Percentiles rank a stretch among this genome's conserved stretches.
Conservation (phyloP, 2,888 invertebrate species). For the Drosophila yooni region DNA sequence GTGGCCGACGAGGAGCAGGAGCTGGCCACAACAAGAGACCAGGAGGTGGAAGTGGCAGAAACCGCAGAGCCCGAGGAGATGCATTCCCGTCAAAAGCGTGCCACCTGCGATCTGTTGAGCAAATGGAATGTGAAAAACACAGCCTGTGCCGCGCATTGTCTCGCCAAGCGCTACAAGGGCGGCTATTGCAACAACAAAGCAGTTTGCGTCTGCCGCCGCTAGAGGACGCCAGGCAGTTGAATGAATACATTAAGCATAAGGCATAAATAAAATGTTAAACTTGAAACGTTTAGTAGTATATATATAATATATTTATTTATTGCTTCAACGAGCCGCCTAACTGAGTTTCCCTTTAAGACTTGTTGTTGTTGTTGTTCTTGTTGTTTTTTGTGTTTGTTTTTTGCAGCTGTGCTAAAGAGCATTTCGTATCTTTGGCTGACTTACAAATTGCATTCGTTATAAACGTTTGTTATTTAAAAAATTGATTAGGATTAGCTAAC, state of each 20-base stretch:
- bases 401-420: conserved; percentile 35
- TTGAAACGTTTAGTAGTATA: conserved; percentile 21
- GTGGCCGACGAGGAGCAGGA: conserved; percentile 12
- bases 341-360: conserved; percentile 39
- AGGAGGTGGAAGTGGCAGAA: not conserved
- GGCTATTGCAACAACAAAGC: conserved; percentile 83
- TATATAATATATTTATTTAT: conserved; percentile 51
- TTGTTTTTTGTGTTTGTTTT: conserved; percentile 6
- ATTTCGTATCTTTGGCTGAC: conserved; percentile 52
- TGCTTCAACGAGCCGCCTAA: conserved; percentile 58
- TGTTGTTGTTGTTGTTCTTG: not conserved
- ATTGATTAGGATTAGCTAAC: conserved; percentile 57
- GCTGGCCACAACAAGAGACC: no score
- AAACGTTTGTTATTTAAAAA: conserved; percentile 40
- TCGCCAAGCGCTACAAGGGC: conserved; percentile 78
- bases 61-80: not conserved
- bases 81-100: conserved; percentile 82
- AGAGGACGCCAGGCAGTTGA: conserved; percentile 5
- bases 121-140: conserved; percentile 74
- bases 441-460: conserved; percentile 43
- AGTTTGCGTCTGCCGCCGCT: conserved; percentile 84
- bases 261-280: not conserved
- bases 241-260: not conserved
- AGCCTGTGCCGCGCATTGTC: conserved; percentile 85
- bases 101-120: conserved; percentile 85